Evolutionary conservation across 2,888 invertebrate genomes (phyloP).

Genomic region (Odontocolon sp.): DNA sequence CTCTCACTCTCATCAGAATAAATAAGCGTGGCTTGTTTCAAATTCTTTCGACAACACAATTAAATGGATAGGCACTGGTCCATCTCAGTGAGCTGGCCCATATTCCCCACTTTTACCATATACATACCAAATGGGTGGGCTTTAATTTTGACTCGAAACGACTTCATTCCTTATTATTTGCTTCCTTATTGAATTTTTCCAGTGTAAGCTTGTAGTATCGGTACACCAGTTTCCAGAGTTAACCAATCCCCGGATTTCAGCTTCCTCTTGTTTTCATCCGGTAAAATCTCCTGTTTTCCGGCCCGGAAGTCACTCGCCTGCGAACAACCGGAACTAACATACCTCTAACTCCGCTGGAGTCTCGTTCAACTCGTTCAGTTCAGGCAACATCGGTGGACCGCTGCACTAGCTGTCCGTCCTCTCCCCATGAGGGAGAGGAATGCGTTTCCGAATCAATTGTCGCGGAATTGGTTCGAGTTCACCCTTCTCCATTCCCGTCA

Average conservation of each 20-base stretch:
- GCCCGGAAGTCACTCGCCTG: conserved; percentile 48
- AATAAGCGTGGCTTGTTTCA: no score
- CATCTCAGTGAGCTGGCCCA: no score
- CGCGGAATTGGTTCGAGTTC: conserved; percentile 52
- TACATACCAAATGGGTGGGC: no score
- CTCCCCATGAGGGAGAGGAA: conserved; percentile 28
- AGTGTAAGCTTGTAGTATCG: no score
- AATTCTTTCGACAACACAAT: no score
- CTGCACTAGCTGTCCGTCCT: not conserved
- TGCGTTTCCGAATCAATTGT: conserved; percentile 57
- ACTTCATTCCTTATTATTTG: no score
- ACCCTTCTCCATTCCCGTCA: conserved; percentile 21
- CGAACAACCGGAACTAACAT: conserved; percentile 55
- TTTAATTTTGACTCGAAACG: no score
- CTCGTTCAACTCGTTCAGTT: conserved; percentile 36
- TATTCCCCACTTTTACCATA: no score
- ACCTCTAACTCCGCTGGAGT: conserved; percentile 43
- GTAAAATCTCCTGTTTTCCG: conserved; percentile 46
- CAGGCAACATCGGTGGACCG: not conserved
- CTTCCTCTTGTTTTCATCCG: not conserved
- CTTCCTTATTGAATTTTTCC: no score
- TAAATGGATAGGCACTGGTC: no score
- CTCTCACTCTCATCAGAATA: no score
- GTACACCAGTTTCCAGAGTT: conserved; percentile 5
- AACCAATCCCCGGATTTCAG: not conserved